These are phyloP conservation scores for Campoplex capitator DNA, from an alignment of 2,888 invertebrate genomes.

Conservation along the genomic window DNA sequence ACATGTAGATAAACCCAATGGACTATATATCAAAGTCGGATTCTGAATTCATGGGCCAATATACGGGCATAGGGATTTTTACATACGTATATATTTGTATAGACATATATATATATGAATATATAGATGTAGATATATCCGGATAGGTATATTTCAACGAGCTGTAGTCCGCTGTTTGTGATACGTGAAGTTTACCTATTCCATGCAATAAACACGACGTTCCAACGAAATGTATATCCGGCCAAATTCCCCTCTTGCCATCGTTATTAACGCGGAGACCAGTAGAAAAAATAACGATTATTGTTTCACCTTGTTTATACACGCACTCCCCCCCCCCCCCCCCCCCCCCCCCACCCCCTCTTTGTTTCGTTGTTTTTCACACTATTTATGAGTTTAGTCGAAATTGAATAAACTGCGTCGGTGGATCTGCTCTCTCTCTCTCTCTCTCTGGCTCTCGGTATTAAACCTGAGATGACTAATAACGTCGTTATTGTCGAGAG, in stretches of 20 bases:
- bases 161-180: conserved; percentile 14
- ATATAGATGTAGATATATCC: neutral
- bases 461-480: neutral
- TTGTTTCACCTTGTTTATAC: neutral
- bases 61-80: conserved; percentile 38
- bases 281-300: conserved; percentile 4
- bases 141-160: neutral
- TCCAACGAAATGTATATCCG: conserved; percentile 33
- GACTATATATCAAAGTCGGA: conserved; percentile 36
- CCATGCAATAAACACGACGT: conserved; percentile 35
- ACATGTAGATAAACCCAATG: conserved; percentile 16
- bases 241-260: neutral
- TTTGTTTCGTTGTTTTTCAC: neutral
- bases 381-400: neutral
- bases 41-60: conserved; percentile 52
- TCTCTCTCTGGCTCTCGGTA: neutral
- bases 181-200: conserved; percentile 54
- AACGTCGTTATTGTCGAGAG: neutral
- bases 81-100: neutral
- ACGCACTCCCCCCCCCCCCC: too few species aligned
- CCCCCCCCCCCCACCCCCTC: too few species aligned
- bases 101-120: too few species aligned
- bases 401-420: neutral
- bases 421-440: neutral
- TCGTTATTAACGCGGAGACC: conserved; percentile 42